A percentile compares a stretch with the other conserved stretches of the same genome.
These are phyloP conservation scores for Elgaria multicarinata DNA, from an alignment of 2,113 vertebrate species.

Conservation along the genomic window DNA sequence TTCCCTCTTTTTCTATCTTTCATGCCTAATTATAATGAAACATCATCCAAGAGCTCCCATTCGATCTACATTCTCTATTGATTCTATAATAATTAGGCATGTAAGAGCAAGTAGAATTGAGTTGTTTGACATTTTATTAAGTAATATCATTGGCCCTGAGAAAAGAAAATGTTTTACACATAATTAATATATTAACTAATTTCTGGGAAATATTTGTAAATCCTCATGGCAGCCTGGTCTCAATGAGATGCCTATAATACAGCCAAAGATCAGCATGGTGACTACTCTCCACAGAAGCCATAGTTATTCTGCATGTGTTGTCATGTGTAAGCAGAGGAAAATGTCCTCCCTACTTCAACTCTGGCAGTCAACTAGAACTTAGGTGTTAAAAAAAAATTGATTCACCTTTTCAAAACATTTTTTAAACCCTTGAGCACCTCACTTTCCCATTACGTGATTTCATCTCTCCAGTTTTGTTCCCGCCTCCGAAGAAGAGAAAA, in stretches of 20 bases:
- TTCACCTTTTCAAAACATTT: background rate
- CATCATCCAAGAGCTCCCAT: background rate
- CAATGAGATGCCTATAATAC: constrained; percentile 32
- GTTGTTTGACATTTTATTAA: constrained; percentile 4
- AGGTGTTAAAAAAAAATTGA: background rate
- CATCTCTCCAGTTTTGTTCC: background rate
- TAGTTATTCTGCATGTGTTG: background rate
- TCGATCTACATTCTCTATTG: background rate
- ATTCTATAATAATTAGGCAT: background rate
- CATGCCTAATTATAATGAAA: background rate
- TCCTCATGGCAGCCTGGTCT: constrained; percentile 22
- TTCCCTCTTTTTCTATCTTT: background rate
- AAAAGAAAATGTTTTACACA: background rate
- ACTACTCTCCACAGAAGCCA: background rate
- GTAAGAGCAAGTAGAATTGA: background rate
- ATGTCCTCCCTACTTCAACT: background rate
- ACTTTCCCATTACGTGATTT: background rate
- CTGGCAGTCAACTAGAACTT: background rate
- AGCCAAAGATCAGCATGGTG: constrained; percentile 27
- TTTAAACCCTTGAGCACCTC: background rate
- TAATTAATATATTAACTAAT: background rate
- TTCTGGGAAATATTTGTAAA: background rate
- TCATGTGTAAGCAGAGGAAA: background rate
- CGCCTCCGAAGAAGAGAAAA: background rate
- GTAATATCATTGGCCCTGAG: background rate